Base-by-base conservation (phyloP, 2,888 invertebrate species). In the Luperina testacea region DNA sequence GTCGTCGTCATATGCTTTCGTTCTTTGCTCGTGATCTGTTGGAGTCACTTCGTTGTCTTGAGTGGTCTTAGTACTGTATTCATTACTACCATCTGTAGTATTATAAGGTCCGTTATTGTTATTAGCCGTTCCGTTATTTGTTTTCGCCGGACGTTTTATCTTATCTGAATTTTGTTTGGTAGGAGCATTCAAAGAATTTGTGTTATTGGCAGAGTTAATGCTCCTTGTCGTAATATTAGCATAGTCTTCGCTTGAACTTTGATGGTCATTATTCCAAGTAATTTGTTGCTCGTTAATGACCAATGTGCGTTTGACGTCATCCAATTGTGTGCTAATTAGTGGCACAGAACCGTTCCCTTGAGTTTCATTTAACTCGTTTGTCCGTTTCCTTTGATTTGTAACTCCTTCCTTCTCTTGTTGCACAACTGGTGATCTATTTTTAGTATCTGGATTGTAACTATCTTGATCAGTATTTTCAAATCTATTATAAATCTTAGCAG, bases 11-110 rank as follows among this genome's bases (percentile, higher is more conserved):
- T 77, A 24, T 59, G 73, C 17, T 57, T 71, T 61, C 17, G 51
- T 63, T 38, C 20, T 77, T 27, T 32, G 57, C 11, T 75, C 77
- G 9, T 68, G 13, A 32, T 65, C 20, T 20, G 11, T 75, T 0
- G 57, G 70, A 24, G 82, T 83, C 2, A 87, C 80, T 64, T 88
- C 85, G 11, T 87, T 86, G 9, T 86, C 82, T 27, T 63, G 32
- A 2, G 75, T 76, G 0, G 78, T 81, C 42, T 87, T 75, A 4
- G 64, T 78, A 6, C 63, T 67, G 42, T 70, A 65, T 42, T 45
- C 32, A 20, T 42, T 59, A 51, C 27, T 38, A 68, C 15, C 17
- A 38, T 64, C 61, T 15, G 5, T 24, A 32, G 24, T 70, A 9
- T 27, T 53, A 32, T 57, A 68, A 15, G 68, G 45, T 77, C 0